Conservation (phyloP, 2,113 vertebrate genomes). For the Apodemus sylvaticus region DNA sequence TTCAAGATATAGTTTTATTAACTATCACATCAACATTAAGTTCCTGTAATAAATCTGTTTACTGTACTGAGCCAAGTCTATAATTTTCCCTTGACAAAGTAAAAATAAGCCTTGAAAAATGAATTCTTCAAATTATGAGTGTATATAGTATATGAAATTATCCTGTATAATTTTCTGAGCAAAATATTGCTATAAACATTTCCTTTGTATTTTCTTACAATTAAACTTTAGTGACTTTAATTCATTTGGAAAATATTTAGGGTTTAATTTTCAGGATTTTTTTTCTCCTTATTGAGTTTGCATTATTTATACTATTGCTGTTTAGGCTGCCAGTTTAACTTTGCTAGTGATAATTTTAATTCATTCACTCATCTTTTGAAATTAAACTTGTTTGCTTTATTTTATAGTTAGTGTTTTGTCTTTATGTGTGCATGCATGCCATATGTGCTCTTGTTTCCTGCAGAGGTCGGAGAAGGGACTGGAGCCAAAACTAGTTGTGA, state of each 20-base stretch:
- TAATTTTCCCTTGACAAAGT: not conserved
- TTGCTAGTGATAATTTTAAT: not conserved
- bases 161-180: not conserved
- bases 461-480: not conserved
- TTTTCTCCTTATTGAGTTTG: conserved; percentile 7
- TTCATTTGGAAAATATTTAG: not conserved
- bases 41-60: not conserved
- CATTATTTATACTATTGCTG: not conserved
- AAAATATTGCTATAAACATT: conserved; percentile 14
- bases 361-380: not conserved
- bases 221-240: conserved; percentile 12
- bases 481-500: not conserved
- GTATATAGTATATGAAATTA: not conserved
- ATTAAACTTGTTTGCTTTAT: not conserved
- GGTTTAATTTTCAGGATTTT: not conserved
- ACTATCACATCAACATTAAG: not conserved
- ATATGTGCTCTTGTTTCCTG: not conserved
- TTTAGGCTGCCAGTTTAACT: not conserved
- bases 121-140: not conserved
- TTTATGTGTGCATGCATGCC: too few relatives aligned
- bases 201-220: conserved; percentile 9
- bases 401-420: not conserved
- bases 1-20: not conserved
- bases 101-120: not conserved
- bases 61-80: not conserved